Evolutionary conservation across 2,797 vertebrate species (phyloP), one percentile per base, ranked within the genome.

Genomic region (Macropus fuliginosus): DNA sequence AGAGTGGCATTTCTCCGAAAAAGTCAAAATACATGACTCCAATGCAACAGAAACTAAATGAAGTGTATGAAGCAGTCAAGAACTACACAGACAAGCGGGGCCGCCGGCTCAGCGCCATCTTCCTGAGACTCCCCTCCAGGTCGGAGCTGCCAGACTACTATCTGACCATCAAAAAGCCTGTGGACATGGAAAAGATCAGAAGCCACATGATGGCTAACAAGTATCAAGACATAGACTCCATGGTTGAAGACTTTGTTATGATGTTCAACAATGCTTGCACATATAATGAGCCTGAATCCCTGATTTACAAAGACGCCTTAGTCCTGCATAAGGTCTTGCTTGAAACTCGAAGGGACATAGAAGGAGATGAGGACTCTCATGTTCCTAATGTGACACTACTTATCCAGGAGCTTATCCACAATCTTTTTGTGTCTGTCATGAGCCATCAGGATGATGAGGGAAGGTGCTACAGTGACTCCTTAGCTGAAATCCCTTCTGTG

Each of bases 251-350:
- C 98, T 99, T 99, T 29, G 99, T 99, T 93, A 99, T 99, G 98
- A 99, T 99, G 99, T 99, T 99, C 98, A 99, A 99, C 98, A 99
- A 99, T 0, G 99, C 99, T 5, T 99, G 99, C 97, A 99, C 99
- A 0, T 99, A 99, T 96, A 99, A 99, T 0, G 99, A 99, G 96
- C 99, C 99, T 0, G 99, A 99, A 97, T 99, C 99, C 55, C 98
- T 99, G 97, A 99, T 99, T 98, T 99, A 99, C 98, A 99, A 99
- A 95, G 99, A 99, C 59, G 99, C 99, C 12, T 98, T 99, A 94
- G 98, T 99, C 93, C 99, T 99, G 74, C 99, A 99, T 98, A 99
- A 99, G 96, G 99, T 99, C 94, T 98, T 99, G 92, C 98, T 99
- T 81, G 99, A 99, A 98, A 99, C 99, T 0, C 99, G 99, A 94